Evolutionary conservation across 2,113 vertebrate genomes (phyloP).

Genomic region (Formicarius rufipectus): DNA sequence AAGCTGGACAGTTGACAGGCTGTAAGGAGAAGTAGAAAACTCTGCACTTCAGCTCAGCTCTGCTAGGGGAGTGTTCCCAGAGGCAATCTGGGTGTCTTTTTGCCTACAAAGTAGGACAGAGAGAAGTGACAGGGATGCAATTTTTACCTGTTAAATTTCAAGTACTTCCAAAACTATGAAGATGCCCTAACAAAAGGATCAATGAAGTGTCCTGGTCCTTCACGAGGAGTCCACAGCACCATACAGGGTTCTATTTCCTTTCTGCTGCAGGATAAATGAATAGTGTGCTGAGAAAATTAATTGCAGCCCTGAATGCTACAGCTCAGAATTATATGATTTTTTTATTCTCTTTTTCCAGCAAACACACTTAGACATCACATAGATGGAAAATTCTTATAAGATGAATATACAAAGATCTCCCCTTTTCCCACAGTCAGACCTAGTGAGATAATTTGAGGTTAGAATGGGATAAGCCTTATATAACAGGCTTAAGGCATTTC

Average conservation of each 20-base stretch:
- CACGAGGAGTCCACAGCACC: background rate
- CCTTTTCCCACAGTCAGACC: background rate
- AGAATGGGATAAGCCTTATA: background rate
- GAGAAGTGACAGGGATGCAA: background rate
- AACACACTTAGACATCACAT: background rate
- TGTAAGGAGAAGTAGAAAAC: background rate
- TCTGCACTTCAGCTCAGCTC: background rate
- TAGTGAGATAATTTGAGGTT: background rate
- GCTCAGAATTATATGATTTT: background rate
- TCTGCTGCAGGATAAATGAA: background rate
- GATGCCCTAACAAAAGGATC: background rate
- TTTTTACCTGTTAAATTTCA: background rate
- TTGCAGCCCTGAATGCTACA: background rate
- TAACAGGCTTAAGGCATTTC: background rate
- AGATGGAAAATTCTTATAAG: background rate
- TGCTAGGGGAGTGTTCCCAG: background rate
- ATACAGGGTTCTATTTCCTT: background rate
- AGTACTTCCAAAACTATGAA: background rate
- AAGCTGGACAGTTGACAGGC: background rate
- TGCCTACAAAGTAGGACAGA: background rate
- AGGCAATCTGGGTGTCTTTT: background rate
- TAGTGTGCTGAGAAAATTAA: background rate
- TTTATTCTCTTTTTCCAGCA: background rate
- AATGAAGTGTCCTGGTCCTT: background rate
- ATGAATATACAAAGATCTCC: background rate